These are phyloP conservation scores for Archips xylosteana DNA, from an alignment of 2,888 invertebrate genomes.

Conservation along the genomic window DNA sequence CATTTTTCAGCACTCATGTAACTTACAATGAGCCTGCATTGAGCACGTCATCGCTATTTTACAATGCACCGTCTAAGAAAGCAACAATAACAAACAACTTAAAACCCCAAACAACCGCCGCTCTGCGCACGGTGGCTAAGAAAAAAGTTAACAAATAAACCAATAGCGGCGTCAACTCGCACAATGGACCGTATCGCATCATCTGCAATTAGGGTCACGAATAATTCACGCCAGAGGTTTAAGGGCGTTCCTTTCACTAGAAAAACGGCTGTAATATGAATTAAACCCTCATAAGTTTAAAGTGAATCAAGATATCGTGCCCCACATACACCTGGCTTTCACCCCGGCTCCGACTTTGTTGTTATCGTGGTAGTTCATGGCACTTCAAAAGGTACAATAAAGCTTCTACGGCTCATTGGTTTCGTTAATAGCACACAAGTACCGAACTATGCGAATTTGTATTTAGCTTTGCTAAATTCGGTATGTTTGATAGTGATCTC, in stretches of 20 bases:
- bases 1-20: slow-evolving; percentile 29
- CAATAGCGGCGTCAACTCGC: slow-evolving; percentile 75
- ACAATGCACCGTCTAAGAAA: slow-evolving; percentile 55
- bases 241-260: slow-evolving; percentile 73
- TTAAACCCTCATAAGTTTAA: slow-evolving; percentile 71
- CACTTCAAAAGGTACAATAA: slow-evolving; percentile 74
- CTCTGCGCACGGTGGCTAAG: slow-evolving; percentile 52
- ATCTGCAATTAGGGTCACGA: slow-evolving; percentile 84
- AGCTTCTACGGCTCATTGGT: slow-evolving; percentile 74
- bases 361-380: slow-evolving; percentile 57
- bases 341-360: slow-evolving; percentile 63
- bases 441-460: slow-evolving; percentile 54
- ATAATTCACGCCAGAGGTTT: slow-evolving; percentile 82
- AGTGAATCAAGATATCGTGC: slow-evolving; percentile 82
- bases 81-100: slow-evolving; percentile 66
- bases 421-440: slow-evolving; percentile 57
- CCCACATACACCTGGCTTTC: slow-evolving; percentile 80
- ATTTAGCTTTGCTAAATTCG: slow-evolving; percentile 62
- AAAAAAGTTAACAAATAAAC: slow-evolving; percentile 70
- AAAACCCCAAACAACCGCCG: slow-evolving; percentile 62
- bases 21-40: slow-evolving; percentile 54
- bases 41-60: slow-evolving; percentile 44
- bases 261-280: slow-evolving; percentile 66
- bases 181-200: slow-evolving; percentile 80
- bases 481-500: slow-evolving; percentile 37